Evolutionary conservation across 2,797 vertebrate genomes (phyloP), one percentile per base, ranked within the genome.

Genomic region (Peromyscus melanophrys): DNA sequence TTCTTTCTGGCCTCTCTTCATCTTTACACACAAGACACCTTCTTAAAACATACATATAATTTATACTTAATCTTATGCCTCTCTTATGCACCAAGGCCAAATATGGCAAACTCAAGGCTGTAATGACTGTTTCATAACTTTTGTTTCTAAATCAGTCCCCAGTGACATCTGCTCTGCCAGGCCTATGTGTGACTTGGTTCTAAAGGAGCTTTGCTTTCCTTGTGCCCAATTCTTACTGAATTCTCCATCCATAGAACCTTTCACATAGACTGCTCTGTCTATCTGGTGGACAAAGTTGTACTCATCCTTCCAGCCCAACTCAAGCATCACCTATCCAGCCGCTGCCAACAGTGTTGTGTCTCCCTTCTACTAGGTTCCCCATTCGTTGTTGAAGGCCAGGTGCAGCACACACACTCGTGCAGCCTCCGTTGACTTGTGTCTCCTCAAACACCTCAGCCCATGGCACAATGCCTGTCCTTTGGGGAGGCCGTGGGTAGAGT

Each of bases 331-430:
- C 49, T 81, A 31, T 67, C 55, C 29, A 37, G 23, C 67, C 19
- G 19, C 80, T 1, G 0, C 12, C 4, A 80, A 25, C 63, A 63
- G 5, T 27, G 25, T 13, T 4, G 0, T 2, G 4, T 65, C 61
- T 27, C 11, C 34, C 46, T 61, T 49, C 61, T 2, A 11, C 46
- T 2, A 10, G 37, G 75, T 10, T 61, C 40, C 19, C 85, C 23
- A 10, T 37, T 1, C 27, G 3, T 34, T 57, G 82, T 49, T 80
- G 29, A 4, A 0, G 14, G 8, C 23, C 17, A 43, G 27, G 61
- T 17, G 19, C 29, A 16, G 6, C 55, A 40, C 11, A 0, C 1
- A 0, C 21, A 34, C 16, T 17, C 25, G 0, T 19, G 8, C 4
- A 16, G 43, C 85, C 19, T 34, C 73, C 5, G 0, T 63, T 7